Base-by-base conservation (phyloP, 1,140 invertebrate genomes). In the Platyscapa corneri region DNA sequence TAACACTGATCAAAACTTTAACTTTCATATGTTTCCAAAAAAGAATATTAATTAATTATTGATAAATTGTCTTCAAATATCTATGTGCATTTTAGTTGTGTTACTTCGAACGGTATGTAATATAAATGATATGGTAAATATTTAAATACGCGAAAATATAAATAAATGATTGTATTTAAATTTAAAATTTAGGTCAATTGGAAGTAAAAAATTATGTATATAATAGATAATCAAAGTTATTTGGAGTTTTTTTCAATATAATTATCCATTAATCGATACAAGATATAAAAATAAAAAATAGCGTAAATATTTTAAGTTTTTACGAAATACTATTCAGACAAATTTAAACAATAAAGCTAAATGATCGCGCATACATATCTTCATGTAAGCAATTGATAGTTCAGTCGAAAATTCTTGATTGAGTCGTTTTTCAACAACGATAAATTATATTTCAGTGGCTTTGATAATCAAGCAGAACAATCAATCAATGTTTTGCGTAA, bases 321-420 rank as follows among this genome's bases (percentile, higher is more conserved):
- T 80, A 64, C 60, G 60, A 30, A 65, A 80, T 20, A n/a, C 27
- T 37, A 80, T 32, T 14, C 8, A 30, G 42, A 67, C 10, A 32
- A 70, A 67, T 49, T 46, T 67, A n/a, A 72, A 34, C 67, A 67
- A 72, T 74, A n/a, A 49, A 34, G 34, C n/a, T 34, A 72, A 39
- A 37, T 14, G 42, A 81, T 81, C 34, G 46, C 10, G 23, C 34
- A 27, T 64, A 16, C 49, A 42, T 42, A 46, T 65, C 39, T 80
- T n/a, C 39, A 49, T 70, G 64, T 30, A 49, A 46, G 7, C 49
- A 81, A 49, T 64, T n/a, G 64, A 49, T 49, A 70, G 34, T 32
- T 70, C n/a, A 7, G 56, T 70, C 60, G n/a, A 64, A 81, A 81
- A 39, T 65, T 64, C 39, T 81, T 80, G 60, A 80, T 80, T 30